Base-by-base conservation (phyloP, 2,797 vertebrate species). In the Halcyon smyrnensis region DNA sequence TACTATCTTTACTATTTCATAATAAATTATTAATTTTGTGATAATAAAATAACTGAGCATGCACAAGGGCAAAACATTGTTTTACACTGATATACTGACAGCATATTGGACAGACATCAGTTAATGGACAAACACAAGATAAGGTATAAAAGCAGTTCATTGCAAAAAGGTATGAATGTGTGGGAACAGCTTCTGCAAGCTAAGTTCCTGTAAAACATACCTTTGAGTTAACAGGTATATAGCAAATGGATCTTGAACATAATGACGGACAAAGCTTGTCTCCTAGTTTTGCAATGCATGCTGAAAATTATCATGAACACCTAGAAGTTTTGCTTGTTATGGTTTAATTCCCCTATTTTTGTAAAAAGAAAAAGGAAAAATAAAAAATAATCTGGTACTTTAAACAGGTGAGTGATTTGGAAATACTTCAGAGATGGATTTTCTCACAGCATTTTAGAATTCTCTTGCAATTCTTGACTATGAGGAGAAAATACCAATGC, bases 161-260 rank as follows among this genome's bases (percentile, higher is more conserved):
- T 63, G 75, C 37, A 87, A 91, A 94, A 92, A 74, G 43, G 37
- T 57, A 96, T 71, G 91, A 81, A 91, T 15, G 57, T 91, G 57
- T 46, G 45, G 69, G 82, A 92, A 46, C 69, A 86, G 65, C 11
- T 91, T 90, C 93, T 84, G 45, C 87, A 68, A 79, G 45, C 37
- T 86, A 90, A 91, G 73, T 75, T 95, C 64, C 92, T 86, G 34
- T 92, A 89, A 93, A 94, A 92, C 11, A 59, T 46, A 77, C 19
- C 36, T 96, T 87, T 73, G 48, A 83, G 64, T 16, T 91, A 81
- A 89, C 9, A 78, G 28, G 14, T 39, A 51, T 73, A 85, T 81
- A 84, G 64, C 34, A 95, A 96, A 91, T 51, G 46, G 50, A 68
- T 83, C 19, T 8, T 15, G 69, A 20, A 39, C 45, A 65, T 1